These are phyloP conservation scores for Adoxophyes honmai DNA, from an alignment of 1,140 invertebrate genomes.

Conservation along the genomic window DNA sequence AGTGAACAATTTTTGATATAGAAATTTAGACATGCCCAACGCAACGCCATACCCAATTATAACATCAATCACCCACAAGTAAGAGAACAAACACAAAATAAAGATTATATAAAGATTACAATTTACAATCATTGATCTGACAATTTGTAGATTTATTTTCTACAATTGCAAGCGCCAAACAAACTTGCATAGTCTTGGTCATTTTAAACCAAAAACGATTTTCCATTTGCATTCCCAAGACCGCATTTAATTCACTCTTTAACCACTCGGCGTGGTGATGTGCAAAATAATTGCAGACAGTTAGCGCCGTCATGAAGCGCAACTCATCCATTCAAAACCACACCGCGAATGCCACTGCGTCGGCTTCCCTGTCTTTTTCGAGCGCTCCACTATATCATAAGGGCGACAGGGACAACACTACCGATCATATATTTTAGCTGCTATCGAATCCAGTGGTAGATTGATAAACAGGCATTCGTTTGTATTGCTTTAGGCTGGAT, in stretches of 20 bases:
- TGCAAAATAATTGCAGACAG: slow-evolving; percentile 7
- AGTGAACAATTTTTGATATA: too few relatives aligned
- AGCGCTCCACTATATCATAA: not conserved
- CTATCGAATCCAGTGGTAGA: slow-evolving; percentile 4
- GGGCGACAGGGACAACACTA: not conserved
- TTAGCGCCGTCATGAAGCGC: slow-evolving; percentile 4
- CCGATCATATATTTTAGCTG: slow-evolving; percentile 3
- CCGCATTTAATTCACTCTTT: slow-evolving; percentile 11
- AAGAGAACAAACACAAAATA: too few relatives aligned
- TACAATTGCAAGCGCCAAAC: too few relatives aligned
- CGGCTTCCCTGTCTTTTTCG: not conserved
- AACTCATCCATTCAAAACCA: slow-evolving; percentile 3
- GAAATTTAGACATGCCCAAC: too few relatives aligned
- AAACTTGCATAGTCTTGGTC: too few relatives aligned
- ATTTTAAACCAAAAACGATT: not conserved
- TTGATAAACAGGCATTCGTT: slow-evolving; percentile 7
- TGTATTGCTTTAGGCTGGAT: slow-evolving; percentile 12
- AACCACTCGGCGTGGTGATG: slow-evolving; percentile 8
- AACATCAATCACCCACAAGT: too few relatives aligned
- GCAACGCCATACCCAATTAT: too few relatives aligned
- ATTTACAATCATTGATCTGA: too few relatives aligned
- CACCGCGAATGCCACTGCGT: not conserved
- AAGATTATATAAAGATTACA: too few relatives aligned
- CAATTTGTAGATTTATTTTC: too few relatives aligned
- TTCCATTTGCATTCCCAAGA: not conserved